Percentiles rank a stretch among this genome's conserved stretches.
phyloP scores from a whole-genome alignment of 1,140 invertebrate genomes.

The Ostrea denselamellosa region DNA sequence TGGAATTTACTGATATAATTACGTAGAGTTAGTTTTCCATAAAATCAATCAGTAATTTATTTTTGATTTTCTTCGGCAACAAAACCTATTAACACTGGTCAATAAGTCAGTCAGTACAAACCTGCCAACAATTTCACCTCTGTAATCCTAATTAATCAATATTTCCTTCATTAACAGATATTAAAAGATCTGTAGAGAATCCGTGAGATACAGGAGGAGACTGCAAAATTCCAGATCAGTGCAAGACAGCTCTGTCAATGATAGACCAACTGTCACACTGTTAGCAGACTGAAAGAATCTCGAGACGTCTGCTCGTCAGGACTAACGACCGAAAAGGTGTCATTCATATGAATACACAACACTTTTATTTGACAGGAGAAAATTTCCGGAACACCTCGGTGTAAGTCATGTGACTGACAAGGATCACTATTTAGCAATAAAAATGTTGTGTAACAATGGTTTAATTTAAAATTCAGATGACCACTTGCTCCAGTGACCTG shows the following conservation, averaged over 20 bases:
- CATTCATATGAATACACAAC: not conserved
- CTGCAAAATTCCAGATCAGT: not conserved
- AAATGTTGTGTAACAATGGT: not conserved
- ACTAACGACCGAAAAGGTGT: constrained; percentile 16
- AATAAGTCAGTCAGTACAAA: constrained; percentile 18
- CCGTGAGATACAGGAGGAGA: not conserved
- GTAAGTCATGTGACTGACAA: not conserved
- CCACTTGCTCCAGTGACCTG: constrained; percentile 17
- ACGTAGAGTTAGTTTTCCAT: not conserved
- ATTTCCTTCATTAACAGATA: not conserved
- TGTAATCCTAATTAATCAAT: not conserved
- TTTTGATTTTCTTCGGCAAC: not conserved
- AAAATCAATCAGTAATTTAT: not conserved
- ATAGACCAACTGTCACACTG: constrained; percentile 6
- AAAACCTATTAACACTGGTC: not conserved
- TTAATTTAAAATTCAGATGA: constrained; percentile 21
- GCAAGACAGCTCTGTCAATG: not conserved
- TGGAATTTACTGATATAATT: no score
- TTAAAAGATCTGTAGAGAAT: not conserved
- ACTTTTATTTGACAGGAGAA: not conserved
- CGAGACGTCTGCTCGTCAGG: not conserved
- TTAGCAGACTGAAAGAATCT: not conserved
- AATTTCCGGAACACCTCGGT: not conserved
- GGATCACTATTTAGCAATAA: not conserved
- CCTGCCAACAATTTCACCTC: not conserved